Conservation (phyloP, 1,140 invertebrate genomes). For the Rhynchophorus ferrugineus region DNA sequence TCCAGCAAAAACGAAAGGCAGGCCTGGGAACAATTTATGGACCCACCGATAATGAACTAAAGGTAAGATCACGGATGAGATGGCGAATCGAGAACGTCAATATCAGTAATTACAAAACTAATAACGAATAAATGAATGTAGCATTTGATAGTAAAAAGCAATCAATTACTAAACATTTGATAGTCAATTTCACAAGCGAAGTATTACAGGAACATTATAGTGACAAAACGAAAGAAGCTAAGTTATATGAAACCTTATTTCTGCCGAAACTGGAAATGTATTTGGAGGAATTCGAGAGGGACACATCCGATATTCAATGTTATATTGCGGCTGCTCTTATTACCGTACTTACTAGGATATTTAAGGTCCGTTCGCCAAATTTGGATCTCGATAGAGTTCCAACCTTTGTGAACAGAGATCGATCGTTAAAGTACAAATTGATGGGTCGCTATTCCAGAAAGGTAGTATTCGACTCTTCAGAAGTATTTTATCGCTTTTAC, state of each 20-base stretch:
- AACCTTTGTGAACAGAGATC: slow-evolving; percentile 78
- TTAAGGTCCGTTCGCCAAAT: slow-evolving; percentile 53
- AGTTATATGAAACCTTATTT: slow-evolving; percentile 64
- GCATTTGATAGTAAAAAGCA: not conserved
- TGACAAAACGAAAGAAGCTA: slow-evolving; percentile 72
- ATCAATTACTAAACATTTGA: too few relatives aligned
- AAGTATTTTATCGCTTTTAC: not conserved
- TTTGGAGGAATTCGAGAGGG: slow-evolving; percentile 66
- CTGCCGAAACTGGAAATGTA: slow-evolving; percentile 64
- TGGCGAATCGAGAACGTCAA: too few relatives aligned
- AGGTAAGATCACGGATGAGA: slow-evolving; percentile 29
- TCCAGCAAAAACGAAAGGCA: slow-evolving; percentile 80
- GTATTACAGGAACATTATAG: slow-evolving; percentile 56
- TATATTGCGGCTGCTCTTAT: slow-evolving; percentile 70
- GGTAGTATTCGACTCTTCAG: slow-evolving; percentile 24
- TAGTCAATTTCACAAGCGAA: not conserved
- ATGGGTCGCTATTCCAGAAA: slow-evolving; percentile 57
- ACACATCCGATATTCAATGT: slow-evolving; percentile 56
- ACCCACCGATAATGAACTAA: slow-evolving; percentile 71
- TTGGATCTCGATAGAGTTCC: slow-evolving; percentile 58
- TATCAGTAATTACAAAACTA: too few relatives aligned
- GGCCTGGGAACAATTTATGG: slow-evolving; percentile 88
- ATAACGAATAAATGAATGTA: too few relatives aligned
- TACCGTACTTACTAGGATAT: slow-evolving; percentile 68
- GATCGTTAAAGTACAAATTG: slow-evolving; percentile 65